Conservation (phyloP, 2,113 vertebrate species). For the Eonycteris spelaea region DNA sequence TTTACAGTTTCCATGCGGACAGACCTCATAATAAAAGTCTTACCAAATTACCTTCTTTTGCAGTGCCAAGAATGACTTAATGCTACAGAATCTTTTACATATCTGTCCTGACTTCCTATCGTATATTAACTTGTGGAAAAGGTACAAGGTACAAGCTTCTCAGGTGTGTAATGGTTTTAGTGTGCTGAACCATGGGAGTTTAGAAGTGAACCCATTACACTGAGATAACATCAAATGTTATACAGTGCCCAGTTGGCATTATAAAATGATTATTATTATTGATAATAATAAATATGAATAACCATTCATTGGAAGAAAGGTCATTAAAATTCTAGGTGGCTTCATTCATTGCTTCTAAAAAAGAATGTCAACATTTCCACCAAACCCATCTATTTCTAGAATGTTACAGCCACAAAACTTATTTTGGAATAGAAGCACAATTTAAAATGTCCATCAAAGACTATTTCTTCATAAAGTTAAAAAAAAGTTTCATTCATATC, state of each 20-base stretch:
- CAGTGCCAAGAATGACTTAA: not conserved
- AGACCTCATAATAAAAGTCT: not conserved
- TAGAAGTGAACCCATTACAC: not conserved
- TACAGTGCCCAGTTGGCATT: not conserved
- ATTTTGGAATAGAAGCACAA: slow-evolving; percentile 46
- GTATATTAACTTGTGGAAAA: not conserved
- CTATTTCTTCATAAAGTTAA: slow-evolving; percentile 47
- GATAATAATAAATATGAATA: slow-evolving; percentile 35
- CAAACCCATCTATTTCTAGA: slow-evolving; percentile 45
- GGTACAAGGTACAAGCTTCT: not conserved
- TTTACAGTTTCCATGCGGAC: not conserved
- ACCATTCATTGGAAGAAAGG: not conserved
- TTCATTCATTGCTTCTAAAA: not conserved
- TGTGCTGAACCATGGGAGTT: not conserved
- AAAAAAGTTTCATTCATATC: slow-evolving; percentile 38
- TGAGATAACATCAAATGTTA: not conserved
- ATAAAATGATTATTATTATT: slow-evolving; percentile 32
- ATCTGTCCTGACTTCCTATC: not conserved
- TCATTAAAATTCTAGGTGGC: not conserved
- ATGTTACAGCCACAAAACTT: slow-evolving; percentile 5
- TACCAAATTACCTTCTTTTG: not conserved
- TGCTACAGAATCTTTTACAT: not conserved
- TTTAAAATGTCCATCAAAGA: slow-evolving; percentile 33
- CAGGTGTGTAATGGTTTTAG: not conserved
- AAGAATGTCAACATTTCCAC: slow-evolving; percentile 17